A percentile compares a stretch with the other conserved stretches of the same genome.
Evolutionary conservation across 2,797 vertebrate species (phyloP).

Genomic region (Pelobates cultripes): DNA sequence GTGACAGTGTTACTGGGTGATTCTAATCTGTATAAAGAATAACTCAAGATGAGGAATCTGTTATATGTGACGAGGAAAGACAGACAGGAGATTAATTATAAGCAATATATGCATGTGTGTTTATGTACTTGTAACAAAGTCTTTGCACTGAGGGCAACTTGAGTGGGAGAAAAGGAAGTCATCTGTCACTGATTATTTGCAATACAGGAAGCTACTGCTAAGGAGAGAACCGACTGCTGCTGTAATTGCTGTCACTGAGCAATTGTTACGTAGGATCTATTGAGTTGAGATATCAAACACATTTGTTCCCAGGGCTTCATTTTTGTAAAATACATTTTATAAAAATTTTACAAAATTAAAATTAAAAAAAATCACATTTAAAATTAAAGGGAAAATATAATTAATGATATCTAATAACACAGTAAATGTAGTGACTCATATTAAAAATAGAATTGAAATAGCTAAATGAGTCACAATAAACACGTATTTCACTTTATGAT

Average conservation of each 20-base stretch:
- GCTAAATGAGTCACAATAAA: no score
- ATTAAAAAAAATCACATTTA: no score
- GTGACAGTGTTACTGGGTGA: neutral
- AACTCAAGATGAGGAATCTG: neutral
- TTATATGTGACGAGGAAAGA: slow-evolving; percentile 17
- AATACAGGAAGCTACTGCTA: slow-evolving; percentile 49
- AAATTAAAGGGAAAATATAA: no score
- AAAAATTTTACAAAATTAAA: no score
- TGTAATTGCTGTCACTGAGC: slow-evolving; percentile 41
- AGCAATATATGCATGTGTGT: slow-evolving; percentile 35
- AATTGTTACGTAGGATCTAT: neutral
- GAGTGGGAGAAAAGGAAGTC: slow-evolving; percentile 47
- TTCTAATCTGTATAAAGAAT: neutral
- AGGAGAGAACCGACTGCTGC: slow-evolving; percentile 13
- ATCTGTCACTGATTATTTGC: slow-evolving; percentile 54
- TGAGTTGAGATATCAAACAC: no score
- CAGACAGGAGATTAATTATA: slow-evolving; percentile 41
- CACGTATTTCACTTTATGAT: no score
- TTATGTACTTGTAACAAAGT: slow-evolving; percentile 4
- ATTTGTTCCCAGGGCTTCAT: no score
- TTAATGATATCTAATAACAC: no score
- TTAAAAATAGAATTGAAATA: no score
- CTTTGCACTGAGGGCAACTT: slow-evolving; percentile 23
- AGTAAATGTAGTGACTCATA: no score
- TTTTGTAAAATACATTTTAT: no score